These are phyloP conservation scores for Halotydeus destructor DNA, from an alignment of 1,140 invertebrate genomes.

Conservation along the genomic window DNA sequence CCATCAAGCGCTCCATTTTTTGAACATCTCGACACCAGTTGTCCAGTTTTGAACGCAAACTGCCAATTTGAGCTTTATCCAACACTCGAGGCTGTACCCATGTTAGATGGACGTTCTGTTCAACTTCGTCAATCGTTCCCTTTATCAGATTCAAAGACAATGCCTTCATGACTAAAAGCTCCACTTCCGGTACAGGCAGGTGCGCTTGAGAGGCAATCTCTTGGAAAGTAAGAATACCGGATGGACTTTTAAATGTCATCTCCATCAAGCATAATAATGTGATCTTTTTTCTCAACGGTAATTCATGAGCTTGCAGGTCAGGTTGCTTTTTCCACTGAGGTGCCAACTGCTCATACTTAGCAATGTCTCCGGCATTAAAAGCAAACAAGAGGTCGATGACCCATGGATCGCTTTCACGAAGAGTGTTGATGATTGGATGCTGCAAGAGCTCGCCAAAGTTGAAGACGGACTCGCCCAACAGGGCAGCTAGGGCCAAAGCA, in stretches of 20 bases:
- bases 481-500: slow-evolving; percentile 72
- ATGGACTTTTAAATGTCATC: slow-evolving; percentile 44
- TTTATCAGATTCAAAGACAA: slow-evolving; percentile 78
- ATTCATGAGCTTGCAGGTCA: slow-evolving; percentile 64
- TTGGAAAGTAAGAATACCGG: slow-evolving; percentile 58
- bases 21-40: slow-evolving; percentile 60
- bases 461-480: slow-evolving; percentile 85
- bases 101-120: slow-evolving; percentile 51
- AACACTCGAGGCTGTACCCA: slow-evolving; percentile 84
- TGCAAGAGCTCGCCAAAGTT: slow-evolving; percentile 79
- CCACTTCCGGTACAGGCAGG: slow-evolving; percentile 52
- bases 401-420: slow-evolving; percentile 70
- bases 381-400: slow-evolving; percentile 60
- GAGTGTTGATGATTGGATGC: slow-evolving; percentile 74
- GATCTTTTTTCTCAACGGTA: slow-evolving; percentile 71
- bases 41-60: slow-evolving; percentile 48
- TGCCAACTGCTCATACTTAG: slow-evolving; percentile 57
- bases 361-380: slow-evolving; percentile 78
- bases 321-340: slow-evolving; percentile 57
- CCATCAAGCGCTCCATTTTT: slow-evolving; percentile 54
- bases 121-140: slow-evolving; percentile 87
- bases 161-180: slow-evolving; percentile 93
- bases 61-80: slow-evolving; percentile 38
- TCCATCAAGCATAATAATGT: slow-evolving; percentile 91
- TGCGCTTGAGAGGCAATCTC: slow-evolving; percentile 72